Percentiles rank a stretch among this genome's conserved stretches.
Conservation (phyloP, 2,113 vertebrate species). For the Leiothrix lutea region DNA sequence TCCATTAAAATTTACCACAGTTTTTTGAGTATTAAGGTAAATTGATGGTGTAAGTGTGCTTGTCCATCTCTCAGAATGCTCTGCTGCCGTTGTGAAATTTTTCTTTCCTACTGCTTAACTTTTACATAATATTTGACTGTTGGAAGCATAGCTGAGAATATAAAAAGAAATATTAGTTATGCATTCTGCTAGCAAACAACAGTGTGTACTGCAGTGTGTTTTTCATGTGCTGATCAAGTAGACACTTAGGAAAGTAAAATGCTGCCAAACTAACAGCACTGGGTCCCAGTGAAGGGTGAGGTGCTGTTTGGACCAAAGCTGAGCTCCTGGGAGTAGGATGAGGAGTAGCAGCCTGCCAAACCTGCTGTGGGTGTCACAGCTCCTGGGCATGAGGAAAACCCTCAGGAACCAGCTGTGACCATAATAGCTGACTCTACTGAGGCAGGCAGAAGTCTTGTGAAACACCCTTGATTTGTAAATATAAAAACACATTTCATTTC, state of each 20-base stretch:
- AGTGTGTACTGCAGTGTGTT: neutral
- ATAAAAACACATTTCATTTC: neutral
- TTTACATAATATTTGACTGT: neutral
- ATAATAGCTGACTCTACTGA: neutral
- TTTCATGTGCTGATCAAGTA: neutral
- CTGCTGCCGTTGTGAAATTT: neutral
- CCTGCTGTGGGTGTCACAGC: neutral
- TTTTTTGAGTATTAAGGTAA: neutral
- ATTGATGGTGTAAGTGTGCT: neutral
- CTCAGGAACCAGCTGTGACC: neutral
- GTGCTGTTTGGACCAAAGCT: neutral
- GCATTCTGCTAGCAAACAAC: neutral
- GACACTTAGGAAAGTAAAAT: neutral
- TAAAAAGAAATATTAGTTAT: neutral
- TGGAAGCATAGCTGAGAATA: neutral
- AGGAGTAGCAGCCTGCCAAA: neutral
- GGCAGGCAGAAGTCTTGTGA: neutral
- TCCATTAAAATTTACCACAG: neutral
- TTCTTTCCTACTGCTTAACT: neutral
- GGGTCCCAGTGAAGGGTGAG: neutral
- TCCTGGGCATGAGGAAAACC: neutral
- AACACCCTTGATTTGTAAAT: neutral
- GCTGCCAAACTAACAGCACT: neutral
- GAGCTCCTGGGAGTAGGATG: neutral
- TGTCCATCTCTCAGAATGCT: neutral